phyloP scores from a whole-genome alignment of 2,113 vertebrate species.

The Lanius ludovicianus region DNA sequence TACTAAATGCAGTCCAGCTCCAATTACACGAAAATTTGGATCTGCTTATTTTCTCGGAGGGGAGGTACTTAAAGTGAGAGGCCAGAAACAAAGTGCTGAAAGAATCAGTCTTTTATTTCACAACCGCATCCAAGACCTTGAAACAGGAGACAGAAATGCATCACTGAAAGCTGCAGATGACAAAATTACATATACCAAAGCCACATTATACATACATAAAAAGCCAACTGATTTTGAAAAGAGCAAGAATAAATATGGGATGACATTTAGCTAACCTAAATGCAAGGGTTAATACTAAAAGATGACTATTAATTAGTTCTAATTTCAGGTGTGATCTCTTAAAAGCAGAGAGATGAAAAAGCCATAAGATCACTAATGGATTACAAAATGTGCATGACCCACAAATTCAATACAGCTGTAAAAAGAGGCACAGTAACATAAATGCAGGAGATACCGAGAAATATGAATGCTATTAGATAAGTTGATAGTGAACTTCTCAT shows the following conservation, averaged over 20 bases:
- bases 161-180: background rate
- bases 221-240: background rate
- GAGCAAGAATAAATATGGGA: background rate
- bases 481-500: background rate
- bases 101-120: background rate
- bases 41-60: background rate
- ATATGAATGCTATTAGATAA: background rate
- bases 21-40: background rate
- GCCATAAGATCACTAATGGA: background rate
- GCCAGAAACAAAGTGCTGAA: background rate
- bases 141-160: background rate
- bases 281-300: background rate
- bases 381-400: background rate
- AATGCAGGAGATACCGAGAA: background rate
- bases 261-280: background rate
- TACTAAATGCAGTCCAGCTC: background rate
- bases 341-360: background rate
- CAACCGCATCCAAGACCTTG: background rate
- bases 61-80: background rate
- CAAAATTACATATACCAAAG: background rate
- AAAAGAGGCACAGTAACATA: background rate
- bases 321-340: background rate
- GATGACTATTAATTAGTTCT: background rate
- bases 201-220: background rate
- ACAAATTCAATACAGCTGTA: background rate